Base-by-base conservation (phyloP, 2,113 vertebrate genomes). In the Opisthocomus hoazin region DNA sequence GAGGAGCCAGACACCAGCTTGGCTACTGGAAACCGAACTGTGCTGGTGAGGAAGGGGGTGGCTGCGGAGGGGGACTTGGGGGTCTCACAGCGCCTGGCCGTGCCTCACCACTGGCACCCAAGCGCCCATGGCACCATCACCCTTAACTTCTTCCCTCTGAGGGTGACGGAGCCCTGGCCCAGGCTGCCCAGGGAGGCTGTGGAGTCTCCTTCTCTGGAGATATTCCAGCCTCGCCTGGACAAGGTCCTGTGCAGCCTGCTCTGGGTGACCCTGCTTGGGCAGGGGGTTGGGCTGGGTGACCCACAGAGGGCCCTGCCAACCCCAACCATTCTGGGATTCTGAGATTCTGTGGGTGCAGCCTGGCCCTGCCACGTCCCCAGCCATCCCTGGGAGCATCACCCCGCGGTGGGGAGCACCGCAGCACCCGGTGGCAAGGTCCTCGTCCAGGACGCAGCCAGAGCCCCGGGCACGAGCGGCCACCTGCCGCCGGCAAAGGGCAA, bases 1-100 rank as follows among this genome's bases (percentile, higher is more conserved):
- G 26, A 64, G 61, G 19, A 93, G 63, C 63, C 60, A 91, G 89
- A 71, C 8, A 48, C 84, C 91, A 87, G 84, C 64, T 61, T 82
- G 96, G 64, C 94, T 94, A 84, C 73, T 86, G 77, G 69, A 96
- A 89, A 94, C 69, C 26, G 9, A 34, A 5, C 13, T 22, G 53
- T 76, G 85, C 78, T 61, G 78, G 94, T 29, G 27, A 37, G 2
- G 1, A 41, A 66, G 30, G 69, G 17, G 51, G 6, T 0, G 1
- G 76, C 57, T 64, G 26, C 2, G 2, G 63, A 80, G 34, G 4
- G 37, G 7, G 16, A n/a, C 27, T 74, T 22, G 9, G 50, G 22
- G 54, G 41, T n/a, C 39, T 23, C 39, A 11, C 43, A 71, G 90
- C 36, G 12, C 56, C 53, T 39, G 7, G 51, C 39, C 7, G 54